Evolutionary conservation across 2,113 vertebrate species (phyloP).

Genomic region (Pygoscelis adeliae): DNA sequence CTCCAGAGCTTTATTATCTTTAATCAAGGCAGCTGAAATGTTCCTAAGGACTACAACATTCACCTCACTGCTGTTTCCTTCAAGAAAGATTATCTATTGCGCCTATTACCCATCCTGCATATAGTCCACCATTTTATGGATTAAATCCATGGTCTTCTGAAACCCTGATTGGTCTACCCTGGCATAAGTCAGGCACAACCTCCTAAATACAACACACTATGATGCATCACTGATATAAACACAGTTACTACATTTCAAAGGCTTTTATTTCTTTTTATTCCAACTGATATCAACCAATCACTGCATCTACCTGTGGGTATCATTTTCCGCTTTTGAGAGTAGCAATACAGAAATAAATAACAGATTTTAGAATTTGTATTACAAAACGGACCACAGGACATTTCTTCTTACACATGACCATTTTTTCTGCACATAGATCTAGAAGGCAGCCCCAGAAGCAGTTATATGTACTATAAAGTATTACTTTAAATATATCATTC

Average conservation of each 20-base stretch:
- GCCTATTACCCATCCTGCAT: neutral
- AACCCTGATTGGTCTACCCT: neutral
- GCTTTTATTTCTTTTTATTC: constrained; percentile 38
- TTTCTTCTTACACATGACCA: neutral
- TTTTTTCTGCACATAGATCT: neutral
- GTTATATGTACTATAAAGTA: neutral
- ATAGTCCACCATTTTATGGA: neutral
- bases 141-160: neutral
- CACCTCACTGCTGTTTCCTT: neutral
- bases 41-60: neutral
- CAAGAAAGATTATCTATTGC: neutral
- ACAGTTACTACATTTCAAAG: neutral
- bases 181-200: neutral
- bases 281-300: constrained; percentile 17
- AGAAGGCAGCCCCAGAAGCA: neutral
- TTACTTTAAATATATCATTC: neutral
- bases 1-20: neutral
- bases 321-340: neutral
- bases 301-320: neutral
- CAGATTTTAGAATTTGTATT: constrained; percentile 7
- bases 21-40: neutral
- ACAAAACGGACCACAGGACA: neutral
- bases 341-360: constrained; percentile 5
- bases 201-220: neutral
- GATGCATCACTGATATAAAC: neutral